Evolutionary conservation across 2,797 vertebrate genomes (phyloP).

Genomic region (Cygnus olor): DNA sequence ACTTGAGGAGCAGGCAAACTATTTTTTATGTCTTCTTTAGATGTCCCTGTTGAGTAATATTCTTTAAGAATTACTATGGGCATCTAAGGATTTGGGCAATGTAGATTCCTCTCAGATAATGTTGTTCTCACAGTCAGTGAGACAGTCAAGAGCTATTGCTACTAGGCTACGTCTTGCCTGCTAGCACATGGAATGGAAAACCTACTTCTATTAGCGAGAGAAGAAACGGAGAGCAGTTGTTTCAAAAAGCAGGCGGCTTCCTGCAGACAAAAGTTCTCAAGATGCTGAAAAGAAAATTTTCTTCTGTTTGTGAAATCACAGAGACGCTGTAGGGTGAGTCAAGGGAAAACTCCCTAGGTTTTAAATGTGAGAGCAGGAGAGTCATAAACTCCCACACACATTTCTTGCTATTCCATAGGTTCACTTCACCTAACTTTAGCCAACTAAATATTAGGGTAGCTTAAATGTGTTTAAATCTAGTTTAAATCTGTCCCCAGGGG

Average conservation of each 20-base stretch:
- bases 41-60: neutral
- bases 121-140: neutral
- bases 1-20: neutral
- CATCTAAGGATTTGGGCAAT: neutral
- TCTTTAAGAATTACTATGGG: neutral
- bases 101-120: neutral
- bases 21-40: constrained; percentile 13
- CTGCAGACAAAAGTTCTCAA: neutral
- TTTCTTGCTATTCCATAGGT: neutral
- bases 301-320: neutral
- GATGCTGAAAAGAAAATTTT: neutral
- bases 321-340: neutral
- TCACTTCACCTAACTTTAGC: constrained; percentile 32
- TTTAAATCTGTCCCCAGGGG: constrained; percentile 24
- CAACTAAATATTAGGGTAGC: constrained; percentile 41
- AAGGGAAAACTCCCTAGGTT: neutral
- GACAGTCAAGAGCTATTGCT: neutral
- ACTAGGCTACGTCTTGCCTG: neutral
- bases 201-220: neutral
- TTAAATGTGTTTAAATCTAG: constrained; percentile 36
- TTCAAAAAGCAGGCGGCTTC: neutral
- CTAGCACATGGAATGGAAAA: neutral
- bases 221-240: neutral
- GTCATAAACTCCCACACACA: neutral
- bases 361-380: neutral